phyloP scores from a whole-genome alignment of 2,888 invertebrate genomes.

The Iselma pallidipennis region DNA sequence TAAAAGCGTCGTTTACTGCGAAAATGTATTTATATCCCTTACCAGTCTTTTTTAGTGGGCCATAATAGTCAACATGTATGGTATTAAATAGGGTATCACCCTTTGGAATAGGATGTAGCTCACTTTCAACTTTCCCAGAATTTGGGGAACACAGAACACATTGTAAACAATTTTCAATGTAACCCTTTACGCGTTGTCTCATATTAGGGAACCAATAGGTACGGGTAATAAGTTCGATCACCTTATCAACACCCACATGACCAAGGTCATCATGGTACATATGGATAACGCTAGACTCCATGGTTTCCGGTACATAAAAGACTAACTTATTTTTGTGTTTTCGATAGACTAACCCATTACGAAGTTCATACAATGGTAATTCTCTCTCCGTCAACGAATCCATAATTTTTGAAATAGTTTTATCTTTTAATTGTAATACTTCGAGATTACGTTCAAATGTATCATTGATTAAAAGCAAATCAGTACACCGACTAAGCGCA shows the following conservation, averaged over 20 bases:
- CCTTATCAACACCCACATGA: slow-evolving; percentile 12
- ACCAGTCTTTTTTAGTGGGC: too few relatives aligned
- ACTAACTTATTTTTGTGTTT: slow-evolving; percentile 19
- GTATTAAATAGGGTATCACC: too few relatives aligned
- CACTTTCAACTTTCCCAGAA: too few relatives aligned
- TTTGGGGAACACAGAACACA: too few relatives aligned
- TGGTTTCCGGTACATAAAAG: slow-evolving; percentile 32
- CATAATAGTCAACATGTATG: too few relatives aligned
- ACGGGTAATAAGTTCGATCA: neutral
- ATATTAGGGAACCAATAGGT: slow-evolving; percentile 3
- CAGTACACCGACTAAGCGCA: slow-evolving; percentile 34
- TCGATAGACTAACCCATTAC: slow-evolving; percentile 32
- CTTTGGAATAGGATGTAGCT: too few relatives aligned
- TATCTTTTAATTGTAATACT: slow-evolving; percentile 17
- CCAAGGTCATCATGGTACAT: slow-evolving; percentile 16
- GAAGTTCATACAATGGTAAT: slow-evolving; percentile 24
- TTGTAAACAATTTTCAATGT: too few relatives aligned
- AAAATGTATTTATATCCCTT: too few relatives aligned
- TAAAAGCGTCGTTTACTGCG: too few relatives aligned
- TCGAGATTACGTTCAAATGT: slow-evolving; percentile 22
- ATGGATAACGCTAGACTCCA: slow-evolving; percentile 23
- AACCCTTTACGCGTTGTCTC: too few relatives aligned
- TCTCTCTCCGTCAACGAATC: slow-evolving; percentile 26
- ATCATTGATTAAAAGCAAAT: too few relatives aligned
- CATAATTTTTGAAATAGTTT: slow-evolving; percentile 28